phyloP scores from a whole-genome alignment of 2,797 vertebrate genomes.

The Rhinichthys osculus region DNA sequence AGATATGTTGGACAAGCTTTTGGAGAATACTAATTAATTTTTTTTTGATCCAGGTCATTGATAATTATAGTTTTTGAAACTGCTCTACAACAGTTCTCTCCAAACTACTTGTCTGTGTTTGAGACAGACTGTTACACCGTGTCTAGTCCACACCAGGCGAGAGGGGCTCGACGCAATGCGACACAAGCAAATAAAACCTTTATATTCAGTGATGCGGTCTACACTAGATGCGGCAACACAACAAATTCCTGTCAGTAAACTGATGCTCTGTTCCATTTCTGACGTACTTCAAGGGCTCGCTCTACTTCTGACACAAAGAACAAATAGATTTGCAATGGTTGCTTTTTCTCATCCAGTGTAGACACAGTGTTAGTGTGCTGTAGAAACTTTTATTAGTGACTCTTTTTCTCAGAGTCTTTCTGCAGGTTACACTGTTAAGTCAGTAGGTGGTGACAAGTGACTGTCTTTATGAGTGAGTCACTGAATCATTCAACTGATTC shows the following conservation, averaged over 20 bases:
- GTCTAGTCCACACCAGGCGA: too few species aligned
- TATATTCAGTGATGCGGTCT: background rate
- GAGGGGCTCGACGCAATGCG: background rate
- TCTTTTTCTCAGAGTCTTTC: background rate
- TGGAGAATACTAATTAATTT: background rate
- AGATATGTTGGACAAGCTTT: constrained; percentile 5
- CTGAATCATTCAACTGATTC: background rate
- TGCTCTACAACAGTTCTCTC: background rate
- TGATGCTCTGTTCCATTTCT: background rate
- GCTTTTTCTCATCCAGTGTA: background rate
- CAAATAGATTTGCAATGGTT: background rate
- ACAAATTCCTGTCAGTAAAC: background rate
- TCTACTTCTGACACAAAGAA: background rate
- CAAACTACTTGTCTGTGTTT: background rate
- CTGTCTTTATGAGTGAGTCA: too few species aligned
- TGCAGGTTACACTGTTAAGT: background rate
- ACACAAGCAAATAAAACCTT: background rate
- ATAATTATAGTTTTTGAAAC: background rate
- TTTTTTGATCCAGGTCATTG: background rate
- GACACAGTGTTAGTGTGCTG: background rate
- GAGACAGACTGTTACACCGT: background rate
- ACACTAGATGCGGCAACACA: background rate
- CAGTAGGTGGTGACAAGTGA: too few species aligned
- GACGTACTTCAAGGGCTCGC: background rate
- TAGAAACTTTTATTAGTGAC: background rate